Evolutionary conservation across 2,797 vertebrate species (phyloP).

Genomic region (Borostomias antarcticus): DNA sequence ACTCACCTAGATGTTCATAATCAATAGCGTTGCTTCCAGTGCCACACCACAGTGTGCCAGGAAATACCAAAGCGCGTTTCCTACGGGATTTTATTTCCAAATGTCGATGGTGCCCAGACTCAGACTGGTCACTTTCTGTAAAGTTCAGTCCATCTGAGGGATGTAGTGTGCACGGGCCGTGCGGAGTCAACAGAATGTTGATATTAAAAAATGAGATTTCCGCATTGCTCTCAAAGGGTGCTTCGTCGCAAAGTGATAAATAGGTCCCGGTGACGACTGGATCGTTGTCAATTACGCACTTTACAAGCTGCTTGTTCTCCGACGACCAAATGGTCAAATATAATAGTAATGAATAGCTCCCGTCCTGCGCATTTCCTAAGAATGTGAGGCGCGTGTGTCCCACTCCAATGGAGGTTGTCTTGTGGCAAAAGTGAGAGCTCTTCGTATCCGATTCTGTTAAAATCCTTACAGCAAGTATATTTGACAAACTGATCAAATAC

Average conservation of each 20-base stretch:
- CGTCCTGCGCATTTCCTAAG: slow-evolving; percentile 30
- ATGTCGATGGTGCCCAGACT: slow-evolving; percentile 11
- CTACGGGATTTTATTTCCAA: slow-evolving; percentile 25
- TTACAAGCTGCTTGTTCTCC: slow-evolving; percentile 34
- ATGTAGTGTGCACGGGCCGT: slow-evolving; percentile 33
- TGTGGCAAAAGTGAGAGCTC: slow-evolving; percentile 42
- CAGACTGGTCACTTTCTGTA: background rate
- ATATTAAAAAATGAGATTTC: slow-evolving; percentile 44
- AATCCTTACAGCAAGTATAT: slow-evolving; percentile 19
- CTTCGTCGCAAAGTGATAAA: slow-evolving; percentile 35
- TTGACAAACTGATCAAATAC: slow-evolving; percentile 24
- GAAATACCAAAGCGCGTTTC: slow-evolving; percentile 82
- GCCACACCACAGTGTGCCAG: slow-evolving; percentile 92
- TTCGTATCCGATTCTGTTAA: background rate
- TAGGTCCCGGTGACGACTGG: slow-evolving; percentile 49
- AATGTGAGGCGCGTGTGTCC: slow-evolving; percentile 52
- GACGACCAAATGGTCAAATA: slow-evolving; percentile 78
- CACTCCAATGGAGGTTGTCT: slow-evolving; percentile 5
- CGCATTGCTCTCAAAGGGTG: background rate
- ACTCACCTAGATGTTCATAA: slow-evolving; percentile 83
- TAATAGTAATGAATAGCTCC: slow-evolving; percentile 42
- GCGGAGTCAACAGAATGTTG: slow-evolving; percentile 35
- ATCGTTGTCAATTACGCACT: slow-evolving; percentile 54
- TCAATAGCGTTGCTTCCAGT: slow-evolving; percentile 75
- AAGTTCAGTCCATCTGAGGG: background rate